A percentile compares a stretch with the other conserved stretches of the same genome.
Conservation (phyloP, 1,140 invertebrate species). For the Sminthurinus signatus region DNA sequence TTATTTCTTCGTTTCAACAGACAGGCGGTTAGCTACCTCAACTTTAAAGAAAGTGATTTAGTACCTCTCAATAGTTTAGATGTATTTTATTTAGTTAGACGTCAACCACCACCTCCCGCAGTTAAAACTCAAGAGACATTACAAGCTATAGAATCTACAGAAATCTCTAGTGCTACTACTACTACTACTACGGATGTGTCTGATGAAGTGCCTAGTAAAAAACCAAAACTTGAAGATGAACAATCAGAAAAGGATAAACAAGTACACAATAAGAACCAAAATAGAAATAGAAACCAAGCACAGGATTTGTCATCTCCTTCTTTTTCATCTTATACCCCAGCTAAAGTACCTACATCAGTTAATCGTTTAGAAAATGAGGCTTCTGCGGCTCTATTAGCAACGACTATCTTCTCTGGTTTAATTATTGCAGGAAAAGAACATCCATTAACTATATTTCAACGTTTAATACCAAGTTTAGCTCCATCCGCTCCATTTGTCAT, state of each 20-base stretch:
- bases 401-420: slow-evolving; percentile 64
- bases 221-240: slow-evolving; percentile 17
- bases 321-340: background rate
- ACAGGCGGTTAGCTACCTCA: slow-evolving; percentile 52
- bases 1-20: too few relatives aligned
- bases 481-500: slow-evolving; percentile 63
- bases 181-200: too few relatives aligned
- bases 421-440: slow-evolving; percentile 76
- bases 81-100: slow-evolving; percentile 30
- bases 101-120: too few relatives aligned
- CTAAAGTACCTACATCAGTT: background rate
- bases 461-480: slow-evolving; percentile 66
- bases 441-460: slow-evolving; percentile 66
- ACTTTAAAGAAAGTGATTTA: slow-evolving; percentile 44
- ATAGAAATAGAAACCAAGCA: too few relatives aligned
- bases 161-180: too few relatives aligned
- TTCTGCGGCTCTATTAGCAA: slow-evolving; percentile 35
- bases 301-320: too few relatives aligned
- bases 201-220: slow-evolving; percentile 15
- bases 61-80: slow-evolving; percentile 31
- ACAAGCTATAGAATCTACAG: background rate
- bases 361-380: slow-evolving; percentile 37
- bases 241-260: slow-evolving; percentile 8
- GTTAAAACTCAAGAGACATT: too few relatives aligned
- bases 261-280: background rate